A percentile compares a stretch with the other conserved stretches of the same genome.
Evolutionary conservation across 2,888 invertebrate species (phyloP).

Genomic region (Cephus pygmeus): DNA sequence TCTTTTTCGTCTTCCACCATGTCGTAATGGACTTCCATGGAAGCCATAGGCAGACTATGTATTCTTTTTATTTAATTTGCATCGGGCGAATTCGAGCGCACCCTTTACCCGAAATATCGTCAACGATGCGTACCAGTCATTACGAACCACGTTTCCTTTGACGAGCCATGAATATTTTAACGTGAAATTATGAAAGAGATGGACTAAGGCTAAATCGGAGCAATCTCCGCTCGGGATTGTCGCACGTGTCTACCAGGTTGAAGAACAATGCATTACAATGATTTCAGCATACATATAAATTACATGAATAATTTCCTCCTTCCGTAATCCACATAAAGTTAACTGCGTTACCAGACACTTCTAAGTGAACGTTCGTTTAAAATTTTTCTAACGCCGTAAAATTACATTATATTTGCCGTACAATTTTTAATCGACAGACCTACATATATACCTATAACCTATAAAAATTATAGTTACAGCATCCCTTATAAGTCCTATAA

Average conservation of each 20-base stretch:
- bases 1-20: no score
- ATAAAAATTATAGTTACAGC: not conserved
- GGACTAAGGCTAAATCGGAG: not conserved
- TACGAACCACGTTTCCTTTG: not conserved
- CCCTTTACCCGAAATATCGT: not conserved
- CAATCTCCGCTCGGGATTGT: not conserved
- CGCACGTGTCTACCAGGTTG: not conserved
- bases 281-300: not conserved
- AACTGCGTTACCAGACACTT: not conserved
- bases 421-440: not conserved
- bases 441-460: not conserved
- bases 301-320: not conserved
- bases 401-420: not conserved
- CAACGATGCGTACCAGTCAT: not conserved
- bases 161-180: not conserved
- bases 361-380: not conserved
- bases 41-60: not conserved
- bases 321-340: not conserved
- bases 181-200: not conserved
- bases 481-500: not conserved
- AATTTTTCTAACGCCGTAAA: not conserved
- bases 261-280: not conserved
- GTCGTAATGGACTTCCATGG: not conserved
- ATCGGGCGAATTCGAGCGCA: not conserved
- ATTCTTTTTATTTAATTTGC: not conserved